Evolutionary conservation across 1,140 invertebrate genomes (phyloP), one percentile per base, ranked within the genome.

Genomic region (Lepidurus arcticus): DNA sequence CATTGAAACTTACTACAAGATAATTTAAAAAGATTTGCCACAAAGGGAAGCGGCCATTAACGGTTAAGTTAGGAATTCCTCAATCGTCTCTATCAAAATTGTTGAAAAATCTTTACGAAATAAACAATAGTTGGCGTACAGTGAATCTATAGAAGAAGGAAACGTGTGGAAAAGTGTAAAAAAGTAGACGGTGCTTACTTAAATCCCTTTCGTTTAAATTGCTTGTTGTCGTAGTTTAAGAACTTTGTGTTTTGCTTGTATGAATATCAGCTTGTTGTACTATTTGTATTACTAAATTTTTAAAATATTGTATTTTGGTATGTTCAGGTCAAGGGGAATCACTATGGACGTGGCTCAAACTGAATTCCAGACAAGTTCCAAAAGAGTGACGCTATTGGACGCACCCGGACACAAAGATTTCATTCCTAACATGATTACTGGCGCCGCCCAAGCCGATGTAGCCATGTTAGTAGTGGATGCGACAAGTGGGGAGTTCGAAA

Each of bases 381-480:
- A 95, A 86, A 88, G 88, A 75, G 89, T 97, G 1, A 94, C 92
- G 6, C 86, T 99, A 73, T 85, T 99, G 26, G 98, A 99, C 89
- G 97, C 97, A 76, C 98, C 98, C 4, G 98, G 98, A 0, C 98
- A 99, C 85, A 96, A 93, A 87, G 90, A 99, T 86, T 99, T 99
- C 84, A 99, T 99, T 83, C 97, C 98, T 1, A 99, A 99, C 83
- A 99, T 99, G 97, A 99, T 99, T 79, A 96, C 92, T 44, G 96
- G 96, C 74, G 95, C 97, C 42, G 93, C 95, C 11, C 96, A 98
- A 86, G 97, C 98, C 42, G 98, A 99, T 88, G 96, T 96, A 8
- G 96, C 96, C 44, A 87, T 99, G 53, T 86, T 99, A 16, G 98
- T 99, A 0, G 93, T 99, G 1, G 97, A 99, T 89, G 94, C 97